Conservation (phyloP, 2,113 vertebrate genomes). For the Sinocyclocheilus anshuiensis region DNA sequence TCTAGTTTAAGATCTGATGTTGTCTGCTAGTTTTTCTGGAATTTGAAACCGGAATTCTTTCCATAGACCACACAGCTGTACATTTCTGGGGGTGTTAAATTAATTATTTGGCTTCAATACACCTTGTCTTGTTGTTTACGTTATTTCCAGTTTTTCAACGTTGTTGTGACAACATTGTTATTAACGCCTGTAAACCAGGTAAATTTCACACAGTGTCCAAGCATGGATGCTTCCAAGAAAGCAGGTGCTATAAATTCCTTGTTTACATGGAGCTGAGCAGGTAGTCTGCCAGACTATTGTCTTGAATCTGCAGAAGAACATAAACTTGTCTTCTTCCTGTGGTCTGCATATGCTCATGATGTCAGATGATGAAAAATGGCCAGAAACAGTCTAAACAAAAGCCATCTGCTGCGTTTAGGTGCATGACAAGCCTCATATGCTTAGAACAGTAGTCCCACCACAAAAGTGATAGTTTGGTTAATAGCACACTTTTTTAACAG, state of each 20-base stretch:
- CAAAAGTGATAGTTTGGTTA: not conserved
- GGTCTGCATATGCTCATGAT: not conserved
- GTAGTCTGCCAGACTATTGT: not conserved
- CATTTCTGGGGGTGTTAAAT: not conserved
- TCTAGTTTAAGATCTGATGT: not conserved
- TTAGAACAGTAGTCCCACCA: not conserved
- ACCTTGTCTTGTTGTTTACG: not conserved
- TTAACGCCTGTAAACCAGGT: not conserved
- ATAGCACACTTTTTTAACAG: not conserved
- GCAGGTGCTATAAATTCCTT: not conserved
- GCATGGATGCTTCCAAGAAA: not conserved
- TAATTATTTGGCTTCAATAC: not conserved
- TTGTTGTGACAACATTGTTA: not conserved
- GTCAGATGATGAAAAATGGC: not conserved
- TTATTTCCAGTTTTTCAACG: not conserved
- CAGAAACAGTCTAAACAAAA: conserved; percentile 1
- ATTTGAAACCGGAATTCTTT: not conserved
- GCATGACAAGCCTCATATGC: not conserved
- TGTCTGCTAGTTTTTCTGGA: not conserved
- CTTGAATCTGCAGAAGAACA: not conserved
- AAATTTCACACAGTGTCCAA: not conserved
- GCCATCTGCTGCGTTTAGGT: not conserved
- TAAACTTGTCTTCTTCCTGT: not conserved
- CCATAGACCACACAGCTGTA: not conserved
- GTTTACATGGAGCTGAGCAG: not conserved